phyloP scores from a whole-genome alignment of 2,888 invertebrate species.

The Drosophila suboccidentalis region DNA sequence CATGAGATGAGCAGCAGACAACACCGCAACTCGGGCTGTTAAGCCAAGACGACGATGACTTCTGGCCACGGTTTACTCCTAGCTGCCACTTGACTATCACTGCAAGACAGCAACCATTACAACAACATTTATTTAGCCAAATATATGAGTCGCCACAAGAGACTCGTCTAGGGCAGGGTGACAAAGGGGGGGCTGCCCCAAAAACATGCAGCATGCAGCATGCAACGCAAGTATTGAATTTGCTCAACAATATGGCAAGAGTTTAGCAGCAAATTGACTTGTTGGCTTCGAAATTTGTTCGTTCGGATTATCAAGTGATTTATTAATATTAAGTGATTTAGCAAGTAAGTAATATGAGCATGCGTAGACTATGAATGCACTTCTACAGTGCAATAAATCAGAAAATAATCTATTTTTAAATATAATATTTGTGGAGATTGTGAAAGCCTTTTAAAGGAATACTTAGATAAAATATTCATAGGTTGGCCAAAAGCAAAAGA shows the following conservation, averaged over 20 bases:
- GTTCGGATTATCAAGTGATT: constrained; percentile 25
- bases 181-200: neutral
- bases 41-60: constrained; percentile 36
- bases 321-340: constrained; percentile 22
- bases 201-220: constrained; percentile 18
- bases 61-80: constrained; percentile 21
- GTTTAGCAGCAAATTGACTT: constrained; percentile 36
- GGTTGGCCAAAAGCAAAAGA: neutral
- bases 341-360: neutral
- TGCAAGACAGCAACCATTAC: constrained; percentile 49
- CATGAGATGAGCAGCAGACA: constrained; percentile 35
- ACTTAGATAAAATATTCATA: neutral
- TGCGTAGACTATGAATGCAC: neutral
- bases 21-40: constrained; percentile 38
- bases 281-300: constrained; percentile 21
- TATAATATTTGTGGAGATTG: neutral
- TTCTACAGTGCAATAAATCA: neutral
- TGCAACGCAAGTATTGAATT: constrained; percentile 8
- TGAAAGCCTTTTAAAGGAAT: neutral
- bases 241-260: constrained; percentile 17
- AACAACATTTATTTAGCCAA: constrained; percentile 58
- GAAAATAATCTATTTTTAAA: neutral
- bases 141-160: constrained; percentile 35
- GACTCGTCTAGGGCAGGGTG: neutral
- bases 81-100: constrained; percentile 40